These are phyloP conservation scores for Lasioglossum zephyrum DNA, from an alignment of 2,888 invertebrate genomes.

Conservation along the genomic window DNA sequence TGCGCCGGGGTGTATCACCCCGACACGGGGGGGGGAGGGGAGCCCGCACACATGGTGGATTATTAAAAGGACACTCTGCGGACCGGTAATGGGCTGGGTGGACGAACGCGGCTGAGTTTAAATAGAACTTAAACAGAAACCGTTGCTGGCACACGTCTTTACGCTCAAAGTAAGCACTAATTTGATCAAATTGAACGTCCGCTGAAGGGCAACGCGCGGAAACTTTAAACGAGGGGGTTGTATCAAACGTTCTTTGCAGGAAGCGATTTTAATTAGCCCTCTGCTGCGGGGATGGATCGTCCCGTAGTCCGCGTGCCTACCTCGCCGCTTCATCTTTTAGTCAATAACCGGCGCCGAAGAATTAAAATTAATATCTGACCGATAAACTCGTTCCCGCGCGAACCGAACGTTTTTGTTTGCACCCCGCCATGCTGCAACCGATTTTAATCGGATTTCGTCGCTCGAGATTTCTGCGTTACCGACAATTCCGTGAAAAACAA, in stretches of 20 bases:
- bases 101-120: slow-evolving; percentile 27
- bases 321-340: not conserved
- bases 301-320: not conserved
- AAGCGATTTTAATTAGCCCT: slow-evolving; percentile 23
- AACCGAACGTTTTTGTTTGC: not conserved
- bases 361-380: slow-evolving; percentile 13
- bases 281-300: not conserved
- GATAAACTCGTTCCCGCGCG: not conserved
- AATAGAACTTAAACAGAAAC: slow-evolving; percentile 60
- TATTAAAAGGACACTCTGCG: slow-evolving; percentile 54
- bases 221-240: slow-evolving; percentile 25
- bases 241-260: not conserved
- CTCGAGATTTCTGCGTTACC: not conserved
- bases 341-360: not conserved
- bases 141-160: slow-evolving; percentile 8
- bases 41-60: slow-evolving; percentile 21
- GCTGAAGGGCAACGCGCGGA: slow-evolving; percentile 2
- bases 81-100: slow-evolving; percentile 22
- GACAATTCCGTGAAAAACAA: not conserved
- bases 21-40: not conserved
- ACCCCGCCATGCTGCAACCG: not conserved
- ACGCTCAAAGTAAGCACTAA: slow-evolving; percentile 39
- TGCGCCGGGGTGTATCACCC: not conserved
- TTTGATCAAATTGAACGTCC: slow-evolving; percentile 36
- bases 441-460: not conserved